These are phyloP conservation scores for Pristionchus entomophagus DNA, from an alignment of 2,888 invertebrate genomes.

Conservation along the genomic window DNA sequence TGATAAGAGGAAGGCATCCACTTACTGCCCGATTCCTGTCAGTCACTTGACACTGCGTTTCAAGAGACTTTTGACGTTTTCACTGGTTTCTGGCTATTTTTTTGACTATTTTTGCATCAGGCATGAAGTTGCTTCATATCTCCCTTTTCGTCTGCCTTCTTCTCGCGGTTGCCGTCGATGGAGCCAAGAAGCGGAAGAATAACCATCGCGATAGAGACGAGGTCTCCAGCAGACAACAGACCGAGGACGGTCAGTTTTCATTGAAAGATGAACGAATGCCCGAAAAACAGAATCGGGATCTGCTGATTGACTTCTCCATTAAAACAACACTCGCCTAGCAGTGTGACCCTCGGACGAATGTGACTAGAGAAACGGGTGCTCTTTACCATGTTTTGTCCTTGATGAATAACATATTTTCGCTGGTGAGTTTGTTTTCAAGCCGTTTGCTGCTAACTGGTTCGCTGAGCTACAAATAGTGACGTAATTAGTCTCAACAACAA, in stretches of 20 bases:
- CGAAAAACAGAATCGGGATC: too few species aligned
- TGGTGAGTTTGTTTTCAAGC: too few species aligned
- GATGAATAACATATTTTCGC: too few species aligned
- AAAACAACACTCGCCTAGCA: too few species aligned
- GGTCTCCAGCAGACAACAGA: neutral
- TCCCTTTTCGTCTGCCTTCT: neutral
- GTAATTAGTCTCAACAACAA: too few species aligned
- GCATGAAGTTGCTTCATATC: constrained; percentile 5
- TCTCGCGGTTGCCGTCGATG: neutral
- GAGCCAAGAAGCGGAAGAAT: constrained; percentile 34
- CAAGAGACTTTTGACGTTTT: neutral
- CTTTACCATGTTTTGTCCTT: too few species aligned
- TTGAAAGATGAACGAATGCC: too few species aligned
- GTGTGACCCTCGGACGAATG: too few species aligned
- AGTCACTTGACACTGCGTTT: neutral
- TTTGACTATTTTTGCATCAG: neutral
- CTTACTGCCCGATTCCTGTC: neutral
- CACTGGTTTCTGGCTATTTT: neutral
- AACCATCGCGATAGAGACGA: constrained; percentile 2
- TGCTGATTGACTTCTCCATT: too few species aligned
- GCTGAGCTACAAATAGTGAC: too few species aligned
- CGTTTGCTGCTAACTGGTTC: too few species aligned
- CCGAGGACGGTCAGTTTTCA: neutral
- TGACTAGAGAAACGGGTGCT: too few species aligned
- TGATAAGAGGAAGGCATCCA: neutral